Conservation (phyloP, 2,888 invertebrate species). For the Tenodera sinensis region DNA sequence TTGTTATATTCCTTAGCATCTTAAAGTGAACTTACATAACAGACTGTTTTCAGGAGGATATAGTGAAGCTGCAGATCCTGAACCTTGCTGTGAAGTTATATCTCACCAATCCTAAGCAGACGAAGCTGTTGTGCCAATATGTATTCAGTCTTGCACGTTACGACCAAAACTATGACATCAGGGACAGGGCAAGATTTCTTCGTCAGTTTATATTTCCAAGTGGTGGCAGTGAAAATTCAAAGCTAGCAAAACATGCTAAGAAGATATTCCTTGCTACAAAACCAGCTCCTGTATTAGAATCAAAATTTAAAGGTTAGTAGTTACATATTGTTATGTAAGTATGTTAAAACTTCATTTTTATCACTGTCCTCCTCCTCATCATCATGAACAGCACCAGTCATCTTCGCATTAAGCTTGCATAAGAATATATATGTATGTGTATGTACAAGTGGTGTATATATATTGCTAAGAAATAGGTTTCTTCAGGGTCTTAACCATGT, state of each 20-base stretch:
- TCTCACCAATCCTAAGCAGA: constrained; percentile 82
- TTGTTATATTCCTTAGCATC: no score
- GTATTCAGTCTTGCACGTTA: constrained; percentile 92
- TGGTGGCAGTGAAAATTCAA: constrained; percentile 46
- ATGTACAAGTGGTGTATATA: no score
- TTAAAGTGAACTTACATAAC: no score
- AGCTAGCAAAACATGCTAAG: constrained; percentile 65
- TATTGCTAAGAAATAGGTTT: no score
- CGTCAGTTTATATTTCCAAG: constrained; percentile 71
- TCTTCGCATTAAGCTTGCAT: no score
- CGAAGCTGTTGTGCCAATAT: constrained; percentile 83
- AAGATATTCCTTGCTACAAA: constrained; percentile 88
- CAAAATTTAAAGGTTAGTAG: constrained; percentile 68
- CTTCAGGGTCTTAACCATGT: no score
- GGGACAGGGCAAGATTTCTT: constrained; percentile 90
- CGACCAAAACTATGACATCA: constrained; percentile 95
- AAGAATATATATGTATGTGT: no score
- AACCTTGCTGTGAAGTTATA: constrained; percentile 93
- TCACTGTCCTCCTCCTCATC: no score
- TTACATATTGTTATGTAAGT: background rate
- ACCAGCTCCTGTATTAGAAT: constrained; percentile 87
- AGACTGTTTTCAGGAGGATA: constrained; percentile 66
- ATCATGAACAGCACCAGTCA: no score
- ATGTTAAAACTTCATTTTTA: no score
- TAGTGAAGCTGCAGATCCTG: constrained; percentile 92